Evolutionary conservation across 2,113 vertebrate species (phyloP), one percentile per base, ranked within the genome.

Genomic region (Ardeotis arabs): DNA sequence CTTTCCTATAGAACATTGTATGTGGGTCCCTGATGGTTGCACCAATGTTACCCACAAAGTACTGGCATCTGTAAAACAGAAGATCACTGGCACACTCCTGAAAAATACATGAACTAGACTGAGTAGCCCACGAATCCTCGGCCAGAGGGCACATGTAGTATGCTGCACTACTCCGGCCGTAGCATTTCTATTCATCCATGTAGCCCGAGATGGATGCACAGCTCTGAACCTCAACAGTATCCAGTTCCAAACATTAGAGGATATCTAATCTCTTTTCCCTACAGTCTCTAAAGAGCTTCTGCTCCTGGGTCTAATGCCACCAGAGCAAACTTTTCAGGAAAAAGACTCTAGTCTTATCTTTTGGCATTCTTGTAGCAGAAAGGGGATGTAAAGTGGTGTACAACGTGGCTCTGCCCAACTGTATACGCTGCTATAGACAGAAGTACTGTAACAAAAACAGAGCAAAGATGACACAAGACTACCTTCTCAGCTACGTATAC

Each of bases 201-300:
- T 6, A 52, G 69, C 23, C 33, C 3, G 10, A 39, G 10, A 39
- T 2, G 6, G 47, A 62, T 44, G 33, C 1, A 3, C 2, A 12
- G 60, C 21, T 81, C 33, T 77, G 53, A 87, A 84, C 3, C 35
- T 7, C 56, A 64, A 58, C 2, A 41, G 22, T 13, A 55, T 17
- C 35, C 8, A 3, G 27, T 31, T 70, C n/a, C 67, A 86, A 45
- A 75, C 39, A 22, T 1, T 7, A 19, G 11, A 45, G 12, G 56
- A 14, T 35, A 66, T 14, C 33, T 35, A 60, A 52, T 10, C 14
- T 64, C 25, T 47, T 15, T 59, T 45, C 35, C n/a, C 10, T 31
- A 2, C 13, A 35, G 19, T 10, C 55, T 73, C 49, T 33, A 33
- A 50, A n/a, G 29, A 78, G n/a, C 20, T 83, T 10, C 44, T 75